A percentile compares a stretch with the other conserved stretches of the same genome.
Evolutionary conservation across 23 tunicate genomes (phyloP).

Genomic region (Aplidium turbinatum): DNA sequence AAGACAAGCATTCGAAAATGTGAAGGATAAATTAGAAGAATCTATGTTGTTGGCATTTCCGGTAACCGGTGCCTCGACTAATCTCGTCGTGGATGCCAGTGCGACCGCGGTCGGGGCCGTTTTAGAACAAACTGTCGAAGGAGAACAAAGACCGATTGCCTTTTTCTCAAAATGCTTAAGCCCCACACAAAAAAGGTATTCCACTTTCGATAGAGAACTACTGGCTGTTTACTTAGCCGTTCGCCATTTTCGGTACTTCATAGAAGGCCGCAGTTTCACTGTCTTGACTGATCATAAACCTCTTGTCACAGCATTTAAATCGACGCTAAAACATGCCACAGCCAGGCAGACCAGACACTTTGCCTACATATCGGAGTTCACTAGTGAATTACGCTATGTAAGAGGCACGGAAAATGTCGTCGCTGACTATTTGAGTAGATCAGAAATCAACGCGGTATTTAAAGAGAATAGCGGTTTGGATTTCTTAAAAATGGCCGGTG

Average conservation of each 20-base stretch:
- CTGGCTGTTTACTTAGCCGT: constrained; percentile 4
- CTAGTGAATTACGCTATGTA: background rate
- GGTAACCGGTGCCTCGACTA: background rate
- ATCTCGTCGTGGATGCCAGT: constrained; percentile 9
- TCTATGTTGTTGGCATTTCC: constrained; percentile 13
- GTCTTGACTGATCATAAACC: constrained; percentile 9
- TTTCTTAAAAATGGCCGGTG: background rate
- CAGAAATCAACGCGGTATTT: background rate
- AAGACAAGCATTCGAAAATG: background rate
- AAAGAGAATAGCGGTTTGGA: background rate
- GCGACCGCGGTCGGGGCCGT: constrained; percentile 2
- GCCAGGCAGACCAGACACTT: constrained; percentile 10
- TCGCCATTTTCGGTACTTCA: constrained; percentile 20
- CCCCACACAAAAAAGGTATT: background rate
- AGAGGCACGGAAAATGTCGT: background rate
- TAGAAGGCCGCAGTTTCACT: constrained; percentile 13
- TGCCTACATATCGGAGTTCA: constrained; percentile 8
- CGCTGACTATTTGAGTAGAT: background rate
- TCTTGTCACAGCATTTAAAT: background rate
- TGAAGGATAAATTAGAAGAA: background rate
- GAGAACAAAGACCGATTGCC: background rate
- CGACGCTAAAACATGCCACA: background rate
- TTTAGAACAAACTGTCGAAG: constrained; percentile 2
- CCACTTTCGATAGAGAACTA: constrained; percentile 9
- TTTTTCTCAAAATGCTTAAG: constrained; percentile 6